Percentiles rank a stretch among this genome's conserved stretches.
Conservation (phyloP, 2,888 invertebrate species). For the Andrena praecox region DNA sequence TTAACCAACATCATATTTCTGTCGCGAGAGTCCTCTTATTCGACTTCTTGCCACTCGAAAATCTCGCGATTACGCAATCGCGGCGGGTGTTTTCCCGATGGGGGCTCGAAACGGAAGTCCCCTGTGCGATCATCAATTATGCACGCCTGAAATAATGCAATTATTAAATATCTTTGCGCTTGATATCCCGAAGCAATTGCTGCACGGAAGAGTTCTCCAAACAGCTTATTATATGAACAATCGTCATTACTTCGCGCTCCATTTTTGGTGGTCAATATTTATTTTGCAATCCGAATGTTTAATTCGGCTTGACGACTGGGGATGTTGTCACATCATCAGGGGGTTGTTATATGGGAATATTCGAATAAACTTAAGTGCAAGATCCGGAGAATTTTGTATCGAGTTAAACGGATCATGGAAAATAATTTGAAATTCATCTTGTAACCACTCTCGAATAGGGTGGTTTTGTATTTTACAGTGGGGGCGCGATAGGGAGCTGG, state of each 20-base stretch:
- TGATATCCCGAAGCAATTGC: no score
- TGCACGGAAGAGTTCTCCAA: no score
- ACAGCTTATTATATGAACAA: no score
- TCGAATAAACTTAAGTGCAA: no score
- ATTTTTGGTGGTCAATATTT: no score
- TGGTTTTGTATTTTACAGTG: not conserved
- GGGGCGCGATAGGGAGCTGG: not conserved
- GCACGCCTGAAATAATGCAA: constrained; percentile 5
- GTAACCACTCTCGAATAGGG: not conserved
- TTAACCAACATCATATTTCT: constrained; percentile 74
- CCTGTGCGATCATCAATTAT: constrained; percentile 8
- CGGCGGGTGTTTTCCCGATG: constrained; percentile 33
- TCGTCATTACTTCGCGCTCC: no score
- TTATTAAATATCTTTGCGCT: not conserved
- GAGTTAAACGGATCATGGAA: not conserved
- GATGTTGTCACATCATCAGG: no score
- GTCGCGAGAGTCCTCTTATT: constrained; percentile 62
- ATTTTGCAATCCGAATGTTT: no score
- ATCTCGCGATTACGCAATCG: constrained; percentile 55
- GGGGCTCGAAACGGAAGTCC: constrained; percentile 5
- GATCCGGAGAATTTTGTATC: no score
- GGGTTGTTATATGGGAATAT: no score
- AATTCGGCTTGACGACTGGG: no score
- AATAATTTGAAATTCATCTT: not conserved
- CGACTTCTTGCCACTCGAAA: constrained; percentile 35